Conservation (phyloP, 92 coral and sea anemone genomes). For the Umimayanthus kanabou region DNA sequence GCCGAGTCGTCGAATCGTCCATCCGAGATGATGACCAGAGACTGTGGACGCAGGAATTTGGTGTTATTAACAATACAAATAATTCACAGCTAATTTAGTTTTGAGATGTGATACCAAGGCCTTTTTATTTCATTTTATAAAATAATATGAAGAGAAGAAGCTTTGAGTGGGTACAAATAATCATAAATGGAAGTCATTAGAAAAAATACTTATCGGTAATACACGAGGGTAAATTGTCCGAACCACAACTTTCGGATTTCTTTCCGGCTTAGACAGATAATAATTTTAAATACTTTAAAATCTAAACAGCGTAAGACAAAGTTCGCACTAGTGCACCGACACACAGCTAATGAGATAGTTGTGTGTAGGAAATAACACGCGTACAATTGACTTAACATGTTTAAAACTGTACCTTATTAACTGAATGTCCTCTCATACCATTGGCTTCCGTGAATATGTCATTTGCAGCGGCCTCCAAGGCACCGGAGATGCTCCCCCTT, state of each 20-base stretch:
- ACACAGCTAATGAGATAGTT: neutral
- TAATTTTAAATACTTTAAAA: too few relatives aligned
- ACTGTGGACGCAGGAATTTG: conserved; percentile 44
- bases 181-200: neutral
- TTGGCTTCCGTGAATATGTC: conserved; percentile 12
- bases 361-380: neutral
- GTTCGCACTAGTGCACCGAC: too few relatives aligned
- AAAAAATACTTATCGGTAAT: too few relatives aligned
- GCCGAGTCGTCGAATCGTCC: conserved; percentile 57
- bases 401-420: conserved; percentile 23
- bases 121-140: neutral
- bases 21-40: conserved; percentile 71
- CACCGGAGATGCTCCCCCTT: neutral
- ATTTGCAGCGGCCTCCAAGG: conserved; percentile 26
- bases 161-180: neutral
- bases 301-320: too few relatives aligned
- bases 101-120: neutral
- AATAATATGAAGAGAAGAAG: neutral
- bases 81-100: neutral
- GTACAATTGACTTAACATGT: neutral
- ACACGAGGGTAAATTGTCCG: too few relatives aligned
- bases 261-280: too few relatives aligned
- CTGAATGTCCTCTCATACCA: conserved; percentile 32
- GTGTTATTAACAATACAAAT: neutral
- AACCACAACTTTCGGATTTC: too few relatives aligned